Evolutionary conservation across 2,797 vertebrate genomes (phyloP).

Genomic region (Helicolenus hilgendorfi): DNA sequence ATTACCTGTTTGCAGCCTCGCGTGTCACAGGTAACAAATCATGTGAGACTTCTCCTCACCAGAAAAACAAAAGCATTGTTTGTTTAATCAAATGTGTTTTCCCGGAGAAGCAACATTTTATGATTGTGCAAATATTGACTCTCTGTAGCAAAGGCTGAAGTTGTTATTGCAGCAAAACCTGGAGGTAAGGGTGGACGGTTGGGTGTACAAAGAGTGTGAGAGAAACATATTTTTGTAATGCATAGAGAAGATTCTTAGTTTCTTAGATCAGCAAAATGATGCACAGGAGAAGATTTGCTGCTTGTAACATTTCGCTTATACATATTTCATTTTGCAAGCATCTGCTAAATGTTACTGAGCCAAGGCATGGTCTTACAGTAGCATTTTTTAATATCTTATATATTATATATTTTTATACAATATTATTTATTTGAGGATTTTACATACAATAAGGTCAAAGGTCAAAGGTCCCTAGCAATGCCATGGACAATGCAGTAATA

Average conservation of each 20-base stretch:
- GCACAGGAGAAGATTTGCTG: neutral
- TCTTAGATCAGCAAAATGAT: neutral
- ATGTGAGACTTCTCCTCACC: neutral
- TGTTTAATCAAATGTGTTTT: neutral
- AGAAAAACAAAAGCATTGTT: neutral
- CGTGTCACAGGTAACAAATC: conserved; percentile 4
- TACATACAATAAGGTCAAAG: neutral
- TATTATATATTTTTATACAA: no score
- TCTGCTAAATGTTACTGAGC: neutral
- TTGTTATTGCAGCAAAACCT: neutral
- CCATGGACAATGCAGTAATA: no score
- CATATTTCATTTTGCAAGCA: neutral
- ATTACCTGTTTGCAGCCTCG: conserved; percentile 26
- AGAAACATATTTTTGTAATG: no score
- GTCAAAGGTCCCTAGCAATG: neutral
- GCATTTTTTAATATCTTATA: no score
- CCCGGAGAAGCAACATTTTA: neutral
- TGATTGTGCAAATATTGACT: neutral
- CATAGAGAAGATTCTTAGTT: neutral
- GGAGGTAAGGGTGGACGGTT: neutral
- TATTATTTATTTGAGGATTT: neutral
- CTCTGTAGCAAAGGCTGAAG: neutral
- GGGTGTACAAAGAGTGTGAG: neutral
- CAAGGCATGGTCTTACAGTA: neutral
- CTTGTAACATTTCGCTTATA: neutral